Base-by-base conservation (phyloP, 2,888 invertebrate species). In the Xylota sylvarum region DNA sequence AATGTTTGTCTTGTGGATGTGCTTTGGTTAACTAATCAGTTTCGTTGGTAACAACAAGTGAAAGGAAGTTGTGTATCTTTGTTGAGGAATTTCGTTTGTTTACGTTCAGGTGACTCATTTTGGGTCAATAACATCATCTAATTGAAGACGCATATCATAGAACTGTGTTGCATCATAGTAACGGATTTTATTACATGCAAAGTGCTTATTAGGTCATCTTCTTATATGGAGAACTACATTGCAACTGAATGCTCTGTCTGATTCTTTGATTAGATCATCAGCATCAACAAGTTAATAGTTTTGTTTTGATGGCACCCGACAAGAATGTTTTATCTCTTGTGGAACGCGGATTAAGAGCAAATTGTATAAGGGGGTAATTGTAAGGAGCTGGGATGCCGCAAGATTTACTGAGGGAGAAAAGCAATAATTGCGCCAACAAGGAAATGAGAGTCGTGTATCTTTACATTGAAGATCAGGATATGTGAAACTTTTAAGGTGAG, bases 1-100 rank as follows among this genome's bases (percentile, higher is more conserved):
- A 46, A 65, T 64, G 48, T 70, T 56, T 52, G 9, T 52, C 32
- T 60, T 37, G 10, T 67, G 43, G 40, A 64, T 74, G 32, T 46
- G 56, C 40, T 35, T 27, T 43, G 52, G 27, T 37, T 62, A 4
- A 43, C 14, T 74, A 17, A 55, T 65, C 23, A 65, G 23, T 23
- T n/a, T 56, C n/a, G 56, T 14, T 14, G 14, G 52, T 5, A 48
- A 12, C 32, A 32, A 3, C 23, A 37, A 67, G 37, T 67, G 67
- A 67, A 67, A 52, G 52, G 50, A 35, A 37, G 52, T n/a, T 0
- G 12, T 2, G 9, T 10, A 40, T 58, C 12, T 7, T 2, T 19
- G 2, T 35, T 14, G 37, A 9, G 32, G 14, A n/a, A 56, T 30
- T 32, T 30, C 30, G 30, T 30, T 32, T 14, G 14, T 9, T 56